These are phyloP conservation scores for Folsomia manolachei DNA, from an alignment of 2,888 invertebrate species.

Conservation along the genomic window DNA sequence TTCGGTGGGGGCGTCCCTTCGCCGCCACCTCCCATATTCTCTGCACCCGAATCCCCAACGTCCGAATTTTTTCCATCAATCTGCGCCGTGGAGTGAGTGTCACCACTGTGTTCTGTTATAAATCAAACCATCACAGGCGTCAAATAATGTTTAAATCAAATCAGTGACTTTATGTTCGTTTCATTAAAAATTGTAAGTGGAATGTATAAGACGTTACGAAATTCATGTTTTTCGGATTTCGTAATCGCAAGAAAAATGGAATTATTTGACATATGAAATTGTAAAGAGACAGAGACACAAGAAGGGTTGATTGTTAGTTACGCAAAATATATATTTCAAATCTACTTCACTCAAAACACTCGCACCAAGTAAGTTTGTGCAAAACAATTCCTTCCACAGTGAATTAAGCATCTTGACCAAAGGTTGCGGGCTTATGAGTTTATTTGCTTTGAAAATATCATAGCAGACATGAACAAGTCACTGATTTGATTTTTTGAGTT, in stretches of 20 bases:
- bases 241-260: no score
- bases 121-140: constrained; percentile 1
- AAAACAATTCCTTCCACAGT: not conserved
- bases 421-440: constrained; percentile 29
- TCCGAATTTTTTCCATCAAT: constrained; percentile 47
- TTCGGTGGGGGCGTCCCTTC: constrained; percentile 42
- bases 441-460: constrained; percentile 18
- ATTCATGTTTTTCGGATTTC: no score
- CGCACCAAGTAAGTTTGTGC: not conserved
- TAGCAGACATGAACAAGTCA: not conserved
- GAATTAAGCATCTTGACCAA: constrained; percentile 39
- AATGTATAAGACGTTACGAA: no score
- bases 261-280: no score
- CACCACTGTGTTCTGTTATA: constrained; percentile 35
- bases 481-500: not conserved
- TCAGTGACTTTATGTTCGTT: not conserved
- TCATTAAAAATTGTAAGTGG: no score
- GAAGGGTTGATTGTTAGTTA: not conserved
- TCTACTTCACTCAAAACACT: not conserved
- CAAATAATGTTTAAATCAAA: constrained; percentile 21
- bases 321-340: not conserved
- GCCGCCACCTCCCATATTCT: constrained; percentile 43
- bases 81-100: constrained; percentile 49
- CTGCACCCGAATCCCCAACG: constrained; percentile 44
- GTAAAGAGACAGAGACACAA: not conserved